Conservation (phyloP, 1,140 invertebrate species). For the Littorina saxatilis region DNA sequence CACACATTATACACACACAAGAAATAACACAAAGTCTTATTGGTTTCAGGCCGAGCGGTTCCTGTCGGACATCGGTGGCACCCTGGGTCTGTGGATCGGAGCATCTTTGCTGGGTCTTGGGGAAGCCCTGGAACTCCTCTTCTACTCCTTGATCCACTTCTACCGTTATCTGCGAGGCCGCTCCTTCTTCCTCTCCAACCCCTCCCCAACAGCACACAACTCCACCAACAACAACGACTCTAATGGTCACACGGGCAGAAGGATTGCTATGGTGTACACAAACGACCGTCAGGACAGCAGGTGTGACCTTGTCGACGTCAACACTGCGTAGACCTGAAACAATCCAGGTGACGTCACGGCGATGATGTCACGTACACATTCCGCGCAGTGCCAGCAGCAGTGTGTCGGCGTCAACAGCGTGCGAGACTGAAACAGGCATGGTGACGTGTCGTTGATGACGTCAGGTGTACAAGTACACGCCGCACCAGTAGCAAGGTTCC, state of each 20-base stretch:
- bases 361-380: too few species aligned
- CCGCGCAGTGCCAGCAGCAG: too few species aligned
- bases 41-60: conserved; percentile 25
- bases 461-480: too few species aligned
- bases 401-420: too few species aligned
- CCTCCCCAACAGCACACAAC: neutral
- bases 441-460: too few species aligned
- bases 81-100: conserved; percentile 39
- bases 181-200: neutral
- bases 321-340: too few species aligned
- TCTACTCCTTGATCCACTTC: neutral
- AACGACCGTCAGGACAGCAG: neutral
- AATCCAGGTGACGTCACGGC: too few species aligned
- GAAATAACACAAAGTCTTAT: neutral
- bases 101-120: conserved; percentile 24
- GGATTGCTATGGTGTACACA: neutral
- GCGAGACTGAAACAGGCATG: too few species aligned
- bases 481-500: too few species aligned
- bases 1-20: neutral
- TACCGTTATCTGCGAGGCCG: neutral
- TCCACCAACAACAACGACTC: neutral
- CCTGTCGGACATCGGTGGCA: conserved; percentile 37
- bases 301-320: neutral
- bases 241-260: neutral
- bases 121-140: conserved; percentile 21